Conservation (phyloP, 2,888 invertebrate genomes). For the Rotaria magnacalcarata region DNA sequence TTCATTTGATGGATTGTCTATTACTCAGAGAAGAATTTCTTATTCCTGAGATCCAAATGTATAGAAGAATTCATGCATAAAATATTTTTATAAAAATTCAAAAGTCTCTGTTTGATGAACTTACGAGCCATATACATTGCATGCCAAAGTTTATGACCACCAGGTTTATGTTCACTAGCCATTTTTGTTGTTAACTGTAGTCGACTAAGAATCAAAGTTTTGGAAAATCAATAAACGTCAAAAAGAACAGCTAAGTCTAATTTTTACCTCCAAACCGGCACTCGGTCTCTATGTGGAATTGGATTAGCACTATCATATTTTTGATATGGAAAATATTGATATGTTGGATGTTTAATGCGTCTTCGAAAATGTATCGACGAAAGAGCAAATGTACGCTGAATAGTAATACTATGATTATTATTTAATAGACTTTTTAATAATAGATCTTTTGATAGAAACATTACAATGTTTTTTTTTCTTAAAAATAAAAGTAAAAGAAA, state of each 20-base stretch:
- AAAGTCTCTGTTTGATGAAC: not conserved
- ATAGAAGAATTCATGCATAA: too few relatives aligned
- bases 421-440: not conserved
- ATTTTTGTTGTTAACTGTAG: slow-evolving; percentile 13
- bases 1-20: too few relatives aligned
- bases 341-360: slow-evolving; percentile 22
- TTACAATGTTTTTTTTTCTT: not conserved
- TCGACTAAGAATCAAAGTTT: not conserved
- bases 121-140: slow-evolving; percentile 14
- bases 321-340: slow-evolving; percentile 6
- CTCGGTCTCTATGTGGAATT: not conserved
- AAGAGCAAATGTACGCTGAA: not conserved
- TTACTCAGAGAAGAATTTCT: too few relatives aligned
- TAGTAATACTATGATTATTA: not conserved
- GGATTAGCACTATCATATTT: slow-evolving; percentile 19
- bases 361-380: slow-evolving; percentile 1
- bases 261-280: slow-evolving; percentile 2
- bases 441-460: not conserved
- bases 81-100: too few relatives aligned
- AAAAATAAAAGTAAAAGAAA: not conserved
- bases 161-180: slow-evolving; percentile 2
- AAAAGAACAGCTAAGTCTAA: not conserved
- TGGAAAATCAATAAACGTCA: not conserved
- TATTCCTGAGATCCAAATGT: too few relatives aligned
- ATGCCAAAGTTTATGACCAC: slow-evolving; percentile 29